Conservation (phyloP, 35 echinoderm and acorn worm genomes). For the Ophiothrix spiculata region DNA sequence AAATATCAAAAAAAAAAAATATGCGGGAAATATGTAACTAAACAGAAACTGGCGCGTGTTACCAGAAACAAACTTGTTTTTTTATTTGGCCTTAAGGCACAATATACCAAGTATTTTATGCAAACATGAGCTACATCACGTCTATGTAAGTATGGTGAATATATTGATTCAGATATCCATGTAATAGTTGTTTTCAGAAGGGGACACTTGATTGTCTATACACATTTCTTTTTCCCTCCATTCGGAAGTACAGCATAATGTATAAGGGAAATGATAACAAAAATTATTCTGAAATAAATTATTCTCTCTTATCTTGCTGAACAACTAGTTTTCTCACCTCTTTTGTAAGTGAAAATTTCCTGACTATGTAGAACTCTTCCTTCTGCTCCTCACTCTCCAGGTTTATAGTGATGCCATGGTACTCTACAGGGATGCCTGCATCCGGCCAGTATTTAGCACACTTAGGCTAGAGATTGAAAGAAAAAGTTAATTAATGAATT, state of each 20-base stretch:
- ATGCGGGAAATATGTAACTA: no score
- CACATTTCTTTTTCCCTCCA: neutral
- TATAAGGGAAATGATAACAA: neutral
- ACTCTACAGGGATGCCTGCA: neutral
- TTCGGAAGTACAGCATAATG: neutral
- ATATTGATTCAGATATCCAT: no score
- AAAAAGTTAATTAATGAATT: neutral
- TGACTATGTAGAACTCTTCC: slow-evolving; percentile 15
- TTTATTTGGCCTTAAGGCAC: no score
- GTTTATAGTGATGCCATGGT: slow-evolving; percentile 12
- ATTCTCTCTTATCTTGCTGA: neutral
- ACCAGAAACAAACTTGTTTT: no score
- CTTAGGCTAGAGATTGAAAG: slow-evolving; percentile 38
- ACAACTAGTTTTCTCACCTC: neutral
- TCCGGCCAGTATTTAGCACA: slow-evolving; percentile 77
- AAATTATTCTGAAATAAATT: neutral
- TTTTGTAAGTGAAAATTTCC: neutral
- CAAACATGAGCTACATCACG: no score
- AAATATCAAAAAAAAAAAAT: no score
- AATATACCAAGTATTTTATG: no score
- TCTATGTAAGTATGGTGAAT: no score
- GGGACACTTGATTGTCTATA: no score
- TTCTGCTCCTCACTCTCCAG: slow-evolving; percentile 15
- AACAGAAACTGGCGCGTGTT: no score
- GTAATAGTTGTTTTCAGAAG: no score